Evolutionary conservation across 64 coral and sea anemone genomes (phyloP).

Genomic region (Dendrophyllia cribrosa): DNA sequence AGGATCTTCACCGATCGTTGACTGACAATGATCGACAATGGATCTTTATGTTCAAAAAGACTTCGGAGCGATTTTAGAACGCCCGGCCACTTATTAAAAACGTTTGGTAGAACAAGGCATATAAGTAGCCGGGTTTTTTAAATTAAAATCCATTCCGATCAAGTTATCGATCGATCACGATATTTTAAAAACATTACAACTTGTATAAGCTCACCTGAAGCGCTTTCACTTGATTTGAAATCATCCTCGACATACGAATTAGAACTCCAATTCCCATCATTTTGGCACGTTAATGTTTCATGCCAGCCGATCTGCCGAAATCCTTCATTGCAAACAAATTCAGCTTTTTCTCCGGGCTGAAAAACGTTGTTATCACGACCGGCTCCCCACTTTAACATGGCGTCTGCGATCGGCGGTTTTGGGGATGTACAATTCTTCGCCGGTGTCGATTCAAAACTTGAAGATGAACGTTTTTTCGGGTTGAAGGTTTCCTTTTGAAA

Average conservation of each 20-base stretch:
- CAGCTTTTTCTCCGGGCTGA: slow-evolving; percentile 28
- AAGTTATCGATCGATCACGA: no score
- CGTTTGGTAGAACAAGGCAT: no score
- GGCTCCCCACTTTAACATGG: neutral
- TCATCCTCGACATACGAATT: neutral
- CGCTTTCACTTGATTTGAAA: neutral
- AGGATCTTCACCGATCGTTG: no score
- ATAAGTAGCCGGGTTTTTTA: no score
- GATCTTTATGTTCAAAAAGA: no score
- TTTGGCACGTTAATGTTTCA: neutral
- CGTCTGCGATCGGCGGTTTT: neutral
- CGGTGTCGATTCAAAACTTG: neutral
- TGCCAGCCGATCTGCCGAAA: slow-evolving; percentile 19
- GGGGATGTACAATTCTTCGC: neutral
- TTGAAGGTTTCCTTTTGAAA: neutral
- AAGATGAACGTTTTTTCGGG: neutral
- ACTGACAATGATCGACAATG: no score
- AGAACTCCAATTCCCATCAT: neutral
- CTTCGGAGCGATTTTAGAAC: no score
- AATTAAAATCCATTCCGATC: no score
- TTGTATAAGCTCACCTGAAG: neutral
- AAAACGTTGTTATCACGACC: neutral
- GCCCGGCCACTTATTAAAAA: no score
- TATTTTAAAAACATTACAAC: no score
- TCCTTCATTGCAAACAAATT: slow-evolving; percentile 27